Evolutionary conservation across 2,113 vertebrate genomes (phyloP).

Genomic region (Piaya cayana): DNA sequence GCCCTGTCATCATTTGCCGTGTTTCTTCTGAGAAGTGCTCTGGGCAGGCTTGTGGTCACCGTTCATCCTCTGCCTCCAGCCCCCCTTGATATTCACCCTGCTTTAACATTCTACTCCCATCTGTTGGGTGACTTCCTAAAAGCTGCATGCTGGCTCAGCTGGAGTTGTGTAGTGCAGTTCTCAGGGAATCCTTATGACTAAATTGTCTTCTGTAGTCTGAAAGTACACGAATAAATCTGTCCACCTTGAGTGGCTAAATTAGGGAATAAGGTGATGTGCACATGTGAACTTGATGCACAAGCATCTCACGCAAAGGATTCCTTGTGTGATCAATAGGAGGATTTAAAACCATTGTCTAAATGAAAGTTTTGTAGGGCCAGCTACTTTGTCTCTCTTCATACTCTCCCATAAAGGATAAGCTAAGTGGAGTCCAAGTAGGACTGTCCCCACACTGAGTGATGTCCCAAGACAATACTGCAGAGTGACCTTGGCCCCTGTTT

Average conservation of each 20-base stretch:
- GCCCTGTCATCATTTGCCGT: background rate
- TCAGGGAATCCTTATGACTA: background rate
- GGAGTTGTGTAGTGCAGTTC: background rate
- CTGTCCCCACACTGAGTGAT: background rate
- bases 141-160: background rate
- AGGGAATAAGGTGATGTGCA: background rate
- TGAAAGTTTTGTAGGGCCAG: background rate
- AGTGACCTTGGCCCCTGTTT: background rate
- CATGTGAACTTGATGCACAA: accelerated
- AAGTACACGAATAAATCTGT: background rate
- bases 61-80: background rate
- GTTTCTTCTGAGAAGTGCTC: background rate
- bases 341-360: background rate
- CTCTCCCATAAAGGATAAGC: background rate
- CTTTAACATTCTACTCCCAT: background rate
- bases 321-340: background rate
- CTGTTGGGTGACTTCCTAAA: background rate
- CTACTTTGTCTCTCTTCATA: background rate
- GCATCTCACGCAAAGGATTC: background rate
- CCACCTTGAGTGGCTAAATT: background rate
- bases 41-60: background rate
- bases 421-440: background rate
- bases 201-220: background rate
- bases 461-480: background rate
- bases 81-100: background rate